Base-by-base conservation (phyloP, 2,888 invertebrate species). In the Coleophora flavipennella region DNA sequence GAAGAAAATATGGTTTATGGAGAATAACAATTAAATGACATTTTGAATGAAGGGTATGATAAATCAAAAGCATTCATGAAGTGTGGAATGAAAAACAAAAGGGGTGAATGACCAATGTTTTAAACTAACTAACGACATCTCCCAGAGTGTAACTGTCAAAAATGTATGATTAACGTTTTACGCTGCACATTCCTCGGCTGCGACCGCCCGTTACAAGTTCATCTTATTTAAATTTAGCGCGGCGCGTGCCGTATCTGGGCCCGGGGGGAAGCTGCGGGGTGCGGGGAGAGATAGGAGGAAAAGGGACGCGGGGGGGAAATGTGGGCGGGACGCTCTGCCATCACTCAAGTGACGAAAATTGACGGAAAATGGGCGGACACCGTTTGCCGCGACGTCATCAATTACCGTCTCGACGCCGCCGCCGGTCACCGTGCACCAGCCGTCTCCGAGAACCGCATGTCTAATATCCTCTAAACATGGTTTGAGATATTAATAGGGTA, bases 281-380 rank as follows among this genome's bases (percentile, higher is more conserved):
- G 49, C 48, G 52, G 57, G 54, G 57, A 6, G 6, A 20, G 20
- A 20, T 4, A 20, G 20, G 6, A 6, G 20, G 20, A 20, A 20
- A 20, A 20, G 20, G 20, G 20, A 20, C 55, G 53, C 42, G 49
- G 51, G 39, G 43, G 25, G 50, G 58, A 51, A 54, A 49, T 44
- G 57, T 64, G 76, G 83, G 84, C 83, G 84, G 73, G 66, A 58
- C 81, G 62, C 58, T 67, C 70, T 60, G 81, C 84, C 83, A 84
- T 84, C 83, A 81, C 71, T 84, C 84, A 84, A 81, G 83, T 77
- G 83, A 84, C 83, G 81, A 84, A 85, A 85, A 84, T 85, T 83
- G 83, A 83, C 83, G 83, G 84, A 84, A 84, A 80, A 83, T 85
- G 85, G 84, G 84, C 85, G 84, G 83, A 83, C 78, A 75, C 73